A percentile compares a stretch with the other conserved stretches of the same genome.
Conservation (phyloP, 2,797 vertebrate genomes). For the Serranus cabrilla region DNA sequence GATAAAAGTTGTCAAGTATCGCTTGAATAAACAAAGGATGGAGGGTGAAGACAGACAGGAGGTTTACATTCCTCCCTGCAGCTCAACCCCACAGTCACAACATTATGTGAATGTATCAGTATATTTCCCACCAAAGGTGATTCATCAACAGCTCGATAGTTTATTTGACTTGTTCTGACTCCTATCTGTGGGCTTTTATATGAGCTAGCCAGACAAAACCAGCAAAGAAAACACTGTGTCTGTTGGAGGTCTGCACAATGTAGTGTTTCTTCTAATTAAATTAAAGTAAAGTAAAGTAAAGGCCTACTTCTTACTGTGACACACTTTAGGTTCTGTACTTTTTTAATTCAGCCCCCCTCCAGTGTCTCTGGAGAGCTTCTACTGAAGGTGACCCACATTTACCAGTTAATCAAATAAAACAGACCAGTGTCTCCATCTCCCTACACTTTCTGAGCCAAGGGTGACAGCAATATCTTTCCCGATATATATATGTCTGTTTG, state of each 20-base stretch:
- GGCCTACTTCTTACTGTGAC: conserved; percentile 26
- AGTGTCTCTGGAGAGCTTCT: conserved; percentile 34
- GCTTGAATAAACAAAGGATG: conserved; percentile 49
- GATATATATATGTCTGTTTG: conserved; percentile 69
- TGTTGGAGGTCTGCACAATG: conserved; percentile 24
- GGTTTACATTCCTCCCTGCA: conserved; percentile 74
- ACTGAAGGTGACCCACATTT: conserved; percentile 57
- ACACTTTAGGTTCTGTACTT: conserved; percentile 27
- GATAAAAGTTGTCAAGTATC: conserved; percentile 50
- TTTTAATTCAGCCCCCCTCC: conserved; percentile 21
- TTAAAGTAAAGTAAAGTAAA: conserved; percentile 20
- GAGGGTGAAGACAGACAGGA: conserved; percentile 34
- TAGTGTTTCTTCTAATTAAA: conserved; percentile 37
- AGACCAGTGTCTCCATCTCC: conserved; percentile 44
- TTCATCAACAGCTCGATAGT: conserved; percentile 63
- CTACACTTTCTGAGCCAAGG: conserved; percentile 47
- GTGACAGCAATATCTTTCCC: conserved; percentile 49
- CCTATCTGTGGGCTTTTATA: conserved; percentile 35
- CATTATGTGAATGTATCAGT: conserved; percentile 43
- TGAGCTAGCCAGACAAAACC: conserved; percentile 29
- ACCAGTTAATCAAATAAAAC: conserved; percentile 48
- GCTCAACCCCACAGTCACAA: conserved; percentile 66
- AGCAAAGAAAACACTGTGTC: conserved; percentile 42
- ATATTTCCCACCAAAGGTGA: conserved; percentile 62
- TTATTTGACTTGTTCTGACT: conserved; percentile 65